These are phyloP conservation scores for Willisornis vidua DNA, from an alignment of 2,113 vertebrate species.

Conservation along the genomic window DNA sequence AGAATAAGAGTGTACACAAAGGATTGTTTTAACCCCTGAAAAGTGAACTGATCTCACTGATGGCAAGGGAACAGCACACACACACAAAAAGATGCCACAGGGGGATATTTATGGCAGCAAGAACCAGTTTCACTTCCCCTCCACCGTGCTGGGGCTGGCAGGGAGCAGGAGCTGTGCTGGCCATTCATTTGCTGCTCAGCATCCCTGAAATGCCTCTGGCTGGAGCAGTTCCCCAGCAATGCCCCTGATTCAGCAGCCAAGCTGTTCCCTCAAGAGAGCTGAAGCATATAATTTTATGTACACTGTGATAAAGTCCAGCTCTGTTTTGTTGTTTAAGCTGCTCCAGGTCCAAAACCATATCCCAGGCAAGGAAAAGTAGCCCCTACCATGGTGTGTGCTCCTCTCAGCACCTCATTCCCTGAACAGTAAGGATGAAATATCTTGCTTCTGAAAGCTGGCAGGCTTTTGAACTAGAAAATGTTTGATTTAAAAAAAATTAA, in stretches of 20 bases:
- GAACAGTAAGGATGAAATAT: accelerated
- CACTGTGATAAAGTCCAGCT: accelerated
- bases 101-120: neutral
- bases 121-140: neutral
- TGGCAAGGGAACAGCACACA: neutral
- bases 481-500: neutral
- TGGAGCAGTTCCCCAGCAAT: neutral
- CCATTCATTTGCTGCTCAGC: neutral
- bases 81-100: neutral
- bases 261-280: neutral
- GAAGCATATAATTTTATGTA: neutral
- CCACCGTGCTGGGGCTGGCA: neutral
- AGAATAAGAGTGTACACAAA: neutral
- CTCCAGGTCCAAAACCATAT: neutral
- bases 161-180: neutral
- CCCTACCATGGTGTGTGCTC: neutral
- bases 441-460: neutral
- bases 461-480: neutral
- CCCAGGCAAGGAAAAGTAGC: neutral
- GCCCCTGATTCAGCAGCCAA: neutral
- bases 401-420: neutral
- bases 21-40: neutral
- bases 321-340: neutral
- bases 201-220: neutral
- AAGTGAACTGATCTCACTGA: neutral